A percentile compares a stretch with the other conserved stretches of the same genome.
These are phyloP conservation scores for Ciconia nigra DNA, from an alignment of 2,797 vertebrate genomes.

Conservation along the genomic window DNA sequence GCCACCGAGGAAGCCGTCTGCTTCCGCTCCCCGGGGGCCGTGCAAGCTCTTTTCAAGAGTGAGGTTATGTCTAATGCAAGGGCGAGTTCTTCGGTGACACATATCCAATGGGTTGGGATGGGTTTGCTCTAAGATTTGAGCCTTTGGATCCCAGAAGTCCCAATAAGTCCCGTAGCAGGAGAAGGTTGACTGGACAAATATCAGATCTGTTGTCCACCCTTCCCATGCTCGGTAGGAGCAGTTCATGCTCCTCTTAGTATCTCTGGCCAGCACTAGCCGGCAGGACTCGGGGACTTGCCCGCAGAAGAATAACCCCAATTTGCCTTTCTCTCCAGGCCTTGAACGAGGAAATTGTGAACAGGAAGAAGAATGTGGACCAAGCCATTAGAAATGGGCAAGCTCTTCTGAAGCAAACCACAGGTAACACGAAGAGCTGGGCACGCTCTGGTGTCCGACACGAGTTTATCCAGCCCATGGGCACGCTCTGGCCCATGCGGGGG, in stretches of 20 bases:
- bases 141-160: neutral
- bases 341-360: conserved; percentile 94
- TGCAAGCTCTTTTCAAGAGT: neutral
- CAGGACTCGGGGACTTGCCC: neutral
- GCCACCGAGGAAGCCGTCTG: neutral
- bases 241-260: neutral
- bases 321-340: conserved; percentile 78
- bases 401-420: conserved; percentile 97
- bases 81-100: neutral
- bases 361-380: conserved; percentile 97
- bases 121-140: neutral
- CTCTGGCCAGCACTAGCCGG: neutral
- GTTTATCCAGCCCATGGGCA: neutral
- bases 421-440: conserved; percentile 59
- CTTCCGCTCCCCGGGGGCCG: neutral
- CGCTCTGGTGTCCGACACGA: neutral
- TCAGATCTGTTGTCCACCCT: neutral
- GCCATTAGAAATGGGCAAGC: conserved; percentile 96
- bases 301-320: neutral
- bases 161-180: fast-evolving
- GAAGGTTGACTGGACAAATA: neutral
- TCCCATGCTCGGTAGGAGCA: neutral
- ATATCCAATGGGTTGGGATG: neutral
- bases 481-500: neutral
- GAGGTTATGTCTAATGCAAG: neutral